Percentiles rank a stretch among this genome's conserved stretches.
Evolutionary conservation across 1,140 invertebrate genomes (phyloP).

Genomic region (Diabrotica undecimpunctata): DNA sequence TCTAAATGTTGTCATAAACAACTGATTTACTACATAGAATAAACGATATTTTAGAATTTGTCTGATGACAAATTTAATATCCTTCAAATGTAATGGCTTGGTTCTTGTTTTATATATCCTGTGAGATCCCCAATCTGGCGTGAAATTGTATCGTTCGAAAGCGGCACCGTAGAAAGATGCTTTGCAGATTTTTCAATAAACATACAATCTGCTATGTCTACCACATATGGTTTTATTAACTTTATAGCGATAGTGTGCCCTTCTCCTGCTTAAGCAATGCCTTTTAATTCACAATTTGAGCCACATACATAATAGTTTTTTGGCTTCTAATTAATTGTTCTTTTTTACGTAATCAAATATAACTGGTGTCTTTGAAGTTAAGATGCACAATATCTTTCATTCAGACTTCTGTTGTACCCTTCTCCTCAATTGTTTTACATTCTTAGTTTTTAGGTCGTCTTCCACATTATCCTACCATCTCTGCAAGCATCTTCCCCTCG

Average conservation of each 20-base stretch:
- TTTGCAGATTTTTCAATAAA: constrained; percentile 26
- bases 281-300: constrained; percentile 23
- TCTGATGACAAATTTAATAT: too few species aligned
- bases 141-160: constrained; percentile 19
- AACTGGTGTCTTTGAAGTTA: background rate
- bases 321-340: constrained; percentile 11
- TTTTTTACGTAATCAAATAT: constrained; percentile 9
- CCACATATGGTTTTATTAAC: constrained; percentile 21
- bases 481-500: too few species aligned
- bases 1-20: too few species aligned
- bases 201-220: constrained; percentile 24
- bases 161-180: constrained; percentile 16
- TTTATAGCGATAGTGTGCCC: constrained; percentile 21
- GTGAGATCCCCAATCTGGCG: constrained; percentile 11
- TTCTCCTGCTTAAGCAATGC: constrained; percentile 19
- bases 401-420: too few species aligned
- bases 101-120: constrained; percentile 18
- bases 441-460: too few species aligned
- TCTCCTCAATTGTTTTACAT: too few species aligned
- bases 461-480: too few species aligned
- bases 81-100: too few species aligned
- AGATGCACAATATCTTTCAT: background rate
- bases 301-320: constrained; percentile 15
- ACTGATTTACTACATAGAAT: too few species aligned
- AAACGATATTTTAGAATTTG: too few species aligned